Conservation (phyloP, 30 jellyfish, hydroid and myxozoan genomes). For the Pseudorhiza aurosa region DNA sequence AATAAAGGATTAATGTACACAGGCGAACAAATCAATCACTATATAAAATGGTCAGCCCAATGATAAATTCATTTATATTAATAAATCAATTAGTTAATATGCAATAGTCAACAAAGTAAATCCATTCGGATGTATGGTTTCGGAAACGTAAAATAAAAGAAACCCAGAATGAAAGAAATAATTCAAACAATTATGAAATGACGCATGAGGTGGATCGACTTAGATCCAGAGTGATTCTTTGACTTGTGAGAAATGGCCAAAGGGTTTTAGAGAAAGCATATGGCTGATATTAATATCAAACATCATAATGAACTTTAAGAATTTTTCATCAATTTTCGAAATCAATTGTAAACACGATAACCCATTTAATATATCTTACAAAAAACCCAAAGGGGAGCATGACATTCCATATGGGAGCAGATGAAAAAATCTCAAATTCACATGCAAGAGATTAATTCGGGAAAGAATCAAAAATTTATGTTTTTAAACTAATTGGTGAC, state of each 20-base stretch:
- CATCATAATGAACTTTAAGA: no score
- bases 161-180: background rate
- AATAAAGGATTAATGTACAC: no score
- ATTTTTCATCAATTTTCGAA: no score
- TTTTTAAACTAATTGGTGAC: background rate
- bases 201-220: background rate
- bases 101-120: no score
- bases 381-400: background rate
- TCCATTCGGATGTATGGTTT: background rate
- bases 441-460: background rate
- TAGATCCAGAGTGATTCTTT: background rate
- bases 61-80: no score
- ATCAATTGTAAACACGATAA: background rate
- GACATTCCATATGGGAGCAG: background rate
- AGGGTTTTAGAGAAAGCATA: background rate
- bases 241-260: slow-evolving; percentile 10
- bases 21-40: no score
- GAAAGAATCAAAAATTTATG: background rate
- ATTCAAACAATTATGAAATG: background rate
- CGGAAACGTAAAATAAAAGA: background rate
- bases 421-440: background rate
- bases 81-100: no score
- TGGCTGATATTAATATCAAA: background rate
- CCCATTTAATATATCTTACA: background rate
- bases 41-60: no score